Base-by-base conservation (phyloP, 2,888 invertebrate genomes). In the Resseliella maxima region DNA sequence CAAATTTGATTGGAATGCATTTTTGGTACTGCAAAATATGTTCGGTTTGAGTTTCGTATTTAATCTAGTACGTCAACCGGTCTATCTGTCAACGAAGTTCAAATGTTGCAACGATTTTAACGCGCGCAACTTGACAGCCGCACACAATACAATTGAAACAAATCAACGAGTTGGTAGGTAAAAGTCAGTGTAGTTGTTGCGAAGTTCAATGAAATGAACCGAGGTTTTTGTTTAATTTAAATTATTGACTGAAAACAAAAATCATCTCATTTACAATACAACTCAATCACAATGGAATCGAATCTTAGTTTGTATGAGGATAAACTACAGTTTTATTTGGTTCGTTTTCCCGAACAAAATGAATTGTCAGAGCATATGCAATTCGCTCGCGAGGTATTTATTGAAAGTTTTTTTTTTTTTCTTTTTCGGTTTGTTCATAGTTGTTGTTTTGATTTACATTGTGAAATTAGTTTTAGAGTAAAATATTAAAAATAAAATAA, bases 41-140 rank as follows among this genome's bases (percentile, higher is more conserved):
- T 50, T 50, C 50, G 18, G 21, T 50, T n/a, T n/a, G n/a, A n/a
- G n/a, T 72, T 72, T 72, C 35, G 72, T 72, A 35, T 59, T 59
- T 59, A n/a, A 72, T 72, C 72, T 72, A 72, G 72, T 72, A 72
- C 72, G 2, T 27, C 59, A 24, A 5, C 59, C 24, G 15, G 15
- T 2, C 72, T 1, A 31, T 72, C 24, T 24, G 15, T 12, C 31
- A 31, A 15, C 31, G 15, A 41, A 41, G 18, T 72, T 59, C n/a
- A 59, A 59, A 59, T 24, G 15, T n/a, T 15, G 12, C 31, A 31
- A 12, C 27, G 72, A 72, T 31, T 72, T 72, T 31, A 31, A 31
- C 72, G 72, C 72, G 72, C 72, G 72, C 31, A 31, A 72, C 72
- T 72, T 72, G 72, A 72, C 72, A 72, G 72, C 15, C 31, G 72